Percentiles rank a stretch among this genome's conserved stretches.
Conservation (phyloP, 2,888 invertebrate species). For the Adineta ricciae region DNA sequence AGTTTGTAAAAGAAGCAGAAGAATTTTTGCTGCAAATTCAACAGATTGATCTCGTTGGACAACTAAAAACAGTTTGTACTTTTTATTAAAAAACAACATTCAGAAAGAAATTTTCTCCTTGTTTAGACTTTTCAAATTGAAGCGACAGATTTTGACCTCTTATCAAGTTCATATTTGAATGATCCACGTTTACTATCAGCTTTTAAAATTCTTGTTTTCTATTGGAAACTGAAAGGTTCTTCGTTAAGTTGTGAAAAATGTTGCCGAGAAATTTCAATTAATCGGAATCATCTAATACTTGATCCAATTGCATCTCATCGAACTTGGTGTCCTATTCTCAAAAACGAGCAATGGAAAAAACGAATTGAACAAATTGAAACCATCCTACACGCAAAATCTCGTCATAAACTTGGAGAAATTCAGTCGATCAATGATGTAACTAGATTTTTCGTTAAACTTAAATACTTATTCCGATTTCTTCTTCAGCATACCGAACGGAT, state of each 20-base stretch:
- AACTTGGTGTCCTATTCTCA: slow-evolving; percentile 27
- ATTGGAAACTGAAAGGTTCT: not conserved
- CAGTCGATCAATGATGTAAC: not conserved
- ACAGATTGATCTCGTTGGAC: not conserved
- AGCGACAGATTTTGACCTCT: not conserved
- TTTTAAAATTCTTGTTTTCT: not conserved
- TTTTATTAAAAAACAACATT: too few species aligned
- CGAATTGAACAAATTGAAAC: slow-evolving; percentile 3
- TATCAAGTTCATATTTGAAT: not conserved
- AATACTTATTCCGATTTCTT: not conserved
- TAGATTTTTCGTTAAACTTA: not conserved
- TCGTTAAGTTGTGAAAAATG: slow-evolving; percentile 14
- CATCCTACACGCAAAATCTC: not conserved
- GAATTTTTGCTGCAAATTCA: not conserved
- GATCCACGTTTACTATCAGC: not conserved
- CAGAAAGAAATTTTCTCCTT: not conserved
- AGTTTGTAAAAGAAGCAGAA: not conserved
- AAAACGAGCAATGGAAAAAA: slow-evolving; percentile 8
- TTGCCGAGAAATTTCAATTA: not conserved
- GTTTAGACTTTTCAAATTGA: not conserved
- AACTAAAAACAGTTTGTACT: not conserved
- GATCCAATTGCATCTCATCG: slow-evolving; percentile 24
- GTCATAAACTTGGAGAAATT: not conserved
- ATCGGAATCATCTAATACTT: not conserved
- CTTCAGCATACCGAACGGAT: not conserved